Percentiles rank a stretch among this genome's conserved stretches.
Conservation (phyloP, 2,797 vertebrate species). For the Varecia variegata region DNA sequence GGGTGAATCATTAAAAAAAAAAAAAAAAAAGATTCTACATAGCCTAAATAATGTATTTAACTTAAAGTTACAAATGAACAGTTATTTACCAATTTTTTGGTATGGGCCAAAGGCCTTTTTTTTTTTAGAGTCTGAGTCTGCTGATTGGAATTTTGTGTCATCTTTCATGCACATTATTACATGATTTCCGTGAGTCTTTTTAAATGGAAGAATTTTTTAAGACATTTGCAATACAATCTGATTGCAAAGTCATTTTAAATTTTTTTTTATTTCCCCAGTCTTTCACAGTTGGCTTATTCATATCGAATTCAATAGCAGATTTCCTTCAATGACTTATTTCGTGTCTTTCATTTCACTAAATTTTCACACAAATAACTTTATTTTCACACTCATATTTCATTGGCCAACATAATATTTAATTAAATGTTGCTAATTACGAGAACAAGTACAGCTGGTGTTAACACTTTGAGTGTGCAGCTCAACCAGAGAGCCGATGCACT, state of each 20-base stretch:
- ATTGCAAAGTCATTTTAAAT: background rate
- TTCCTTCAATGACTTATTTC: background rate
- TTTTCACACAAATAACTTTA: constrained; percentile 52
- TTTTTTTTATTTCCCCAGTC: background rate
- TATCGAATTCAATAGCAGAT: background rate
- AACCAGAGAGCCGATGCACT: background rate
- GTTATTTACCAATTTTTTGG: background rate
- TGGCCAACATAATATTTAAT: background rate
- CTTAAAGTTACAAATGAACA: background rate
- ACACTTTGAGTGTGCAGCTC: background rate
- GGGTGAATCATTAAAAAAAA: background rate
- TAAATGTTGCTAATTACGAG: background rate
- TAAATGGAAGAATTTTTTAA: constrained; percentile 22
- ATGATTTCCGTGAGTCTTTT: background rate
- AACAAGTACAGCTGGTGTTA: background rate
- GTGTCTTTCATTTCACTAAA: background rate
- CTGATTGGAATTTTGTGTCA: background rate
- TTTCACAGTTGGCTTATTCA: background rate
- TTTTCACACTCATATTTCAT: constrained; percentile 15
- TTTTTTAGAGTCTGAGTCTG: background rate
- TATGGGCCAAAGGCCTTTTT: background rate
- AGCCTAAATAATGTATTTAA: constrained; percentile 23
- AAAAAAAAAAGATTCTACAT: background rate
- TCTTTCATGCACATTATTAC: background rate
- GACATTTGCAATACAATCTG: background rate